These are phyloP conservation scores for Sylvietta virens DNA, from an alignment of 2,113 vertebrate genomes.

Conservation along the genomic window DNA sequence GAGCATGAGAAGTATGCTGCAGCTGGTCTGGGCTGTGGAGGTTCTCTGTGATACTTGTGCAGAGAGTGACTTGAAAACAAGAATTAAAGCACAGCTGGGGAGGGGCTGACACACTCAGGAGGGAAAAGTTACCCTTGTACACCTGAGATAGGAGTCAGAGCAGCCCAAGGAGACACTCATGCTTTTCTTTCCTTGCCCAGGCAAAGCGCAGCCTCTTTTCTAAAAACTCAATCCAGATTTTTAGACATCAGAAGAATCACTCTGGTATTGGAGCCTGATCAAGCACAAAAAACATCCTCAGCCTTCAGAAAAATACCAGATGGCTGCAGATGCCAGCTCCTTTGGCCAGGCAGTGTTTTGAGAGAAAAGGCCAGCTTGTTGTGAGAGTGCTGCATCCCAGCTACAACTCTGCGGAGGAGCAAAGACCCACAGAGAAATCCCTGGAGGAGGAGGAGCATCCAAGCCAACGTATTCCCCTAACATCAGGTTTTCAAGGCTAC, in stretches of 20 bases:
- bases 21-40: background rate
- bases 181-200: background rate
- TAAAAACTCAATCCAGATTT: constrained; percentile 25
- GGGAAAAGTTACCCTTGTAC: background rate
- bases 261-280: background rate
- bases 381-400: constrained; percentile 1
- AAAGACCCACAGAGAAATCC: background rate
- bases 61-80: background rate
- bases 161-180: background rate
- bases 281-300: constrained; percentile 22
- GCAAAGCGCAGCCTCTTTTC: background rate
- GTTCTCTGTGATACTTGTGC: background rate
- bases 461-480: background rate
- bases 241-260: background rate
- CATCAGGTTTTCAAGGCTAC: background rate
- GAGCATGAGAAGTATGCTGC: background rate
- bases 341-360: background rate
- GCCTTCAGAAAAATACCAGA: constrained; percentile 32
- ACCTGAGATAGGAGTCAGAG: background rate
- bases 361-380: constrained; percentile 6
- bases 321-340: constrained; percentile 51
- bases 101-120: background rate
- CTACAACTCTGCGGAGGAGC: background rate
- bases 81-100: background rate
- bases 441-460: background rate